phyloP scores from a whole-genome alignment of 2,888 invertebrate species.

The Thyatira batis region DNA sequence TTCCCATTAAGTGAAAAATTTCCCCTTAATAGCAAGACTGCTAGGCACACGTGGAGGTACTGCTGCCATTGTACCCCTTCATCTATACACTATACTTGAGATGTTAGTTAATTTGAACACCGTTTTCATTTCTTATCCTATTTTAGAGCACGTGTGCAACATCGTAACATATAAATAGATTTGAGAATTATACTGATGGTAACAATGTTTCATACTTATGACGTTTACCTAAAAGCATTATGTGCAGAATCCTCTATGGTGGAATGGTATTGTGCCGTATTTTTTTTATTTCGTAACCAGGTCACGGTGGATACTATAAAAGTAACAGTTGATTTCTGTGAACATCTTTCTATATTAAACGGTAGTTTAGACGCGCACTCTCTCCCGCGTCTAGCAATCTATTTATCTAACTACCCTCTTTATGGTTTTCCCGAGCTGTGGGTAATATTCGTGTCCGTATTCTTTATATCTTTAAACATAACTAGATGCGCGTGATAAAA shows the following conservation, averaged over 20 bases:
- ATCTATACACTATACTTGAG: too few species aligned
- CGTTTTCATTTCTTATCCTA: too few species aligned
- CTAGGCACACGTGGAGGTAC: too few species aligned
- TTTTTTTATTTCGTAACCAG: slow-evolving; percentile 45
- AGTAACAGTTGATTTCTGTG: slow-evolving; percentile 63
- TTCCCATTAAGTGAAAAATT: too few species aligned
- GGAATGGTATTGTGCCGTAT: slow-evolving; percentile 22
- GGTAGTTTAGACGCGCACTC: slow-evolving; percentile 58
- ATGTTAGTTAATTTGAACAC: too few species aligned
- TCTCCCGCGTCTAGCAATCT: slow-evolving; percentile 55
- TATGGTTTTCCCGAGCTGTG: slow-evolving; percentile 55
- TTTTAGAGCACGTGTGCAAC: too few species aligned
- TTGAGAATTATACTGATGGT: not conserved
- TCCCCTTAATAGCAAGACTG: too few species aligned
- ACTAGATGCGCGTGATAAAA: slow-evolving; percentile 27
- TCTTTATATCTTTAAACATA: slow-evolving; percentile 24
- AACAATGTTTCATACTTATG: not conserved
- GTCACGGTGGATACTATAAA: slow-evolving; percentile 55
- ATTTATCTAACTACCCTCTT: slow-evolving; percentile 67
- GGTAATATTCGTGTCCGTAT: slow-evolving; percentile 45
- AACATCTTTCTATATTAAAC: slow-evolving; percentile 67
- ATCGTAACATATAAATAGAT: too few species aligned
- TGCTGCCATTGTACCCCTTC: too few species aligned
- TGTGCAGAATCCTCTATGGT: slow-evolving; percentile 15
- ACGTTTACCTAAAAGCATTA: slow-evolving; percentile 16